Evolutionary conservation across 1,140 invertebrate genomes (phyloP), one percentile per base, ranked within the genome.

Genomic region (Pectinophora gossypiella): DNA sequence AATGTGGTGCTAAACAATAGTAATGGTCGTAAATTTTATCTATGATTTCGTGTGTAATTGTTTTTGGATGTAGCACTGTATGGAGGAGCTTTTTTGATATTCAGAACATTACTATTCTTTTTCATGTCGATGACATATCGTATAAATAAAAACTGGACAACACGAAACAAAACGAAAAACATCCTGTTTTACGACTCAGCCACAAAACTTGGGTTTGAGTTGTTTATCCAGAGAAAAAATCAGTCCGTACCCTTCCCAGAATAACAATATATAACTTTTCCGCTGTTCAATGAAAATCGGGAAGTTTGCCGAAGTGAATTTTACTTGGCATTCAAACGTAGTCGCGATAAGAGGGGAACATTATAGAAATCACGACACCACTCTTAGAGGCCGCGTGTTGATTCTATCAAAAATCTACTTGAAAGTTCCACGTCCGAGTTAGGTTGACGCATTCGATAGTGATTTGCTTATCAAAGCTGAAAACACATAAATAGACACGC

Each of bases 351-450:
- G 71, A 75, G 78, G 72, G 76, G 70, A 71, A 74, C 76, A 85
- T 85, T 81, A 81, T 79, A 72, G 76, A 75, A 72, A 72, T 64
- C 62, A 67, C 76, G 68, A 74, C 80, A 82, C 69, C 73, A 68
- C 76, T 78, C 73, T 59, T 57, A 54, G 69, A 73, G 67, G 65
- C 69, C 46, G 63, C 46, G 63, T 85, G 78, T 81, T 77, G 81
- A 83, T 79, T 85, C 79, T 85, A 85, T 85, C 78, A 77, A 72
- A 81, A 79, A 82, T 81, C 72, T 77, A 75, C 77, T 79, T 60
- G 59, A 73, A 72, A 76, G 61, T 61, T 57, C 2, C 45, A 10
- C 48, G 27, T 74, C 64, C 18, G n/a, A 48, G 54, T 74, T 55
- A 52, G 43, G 64, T 51, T 10, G 10, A 7, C 3, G 42, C 10